A percentile compares a stretch with the other conserved stretches of the same genome.
Conservation (phyloP, 2,113 vertebrate genomes). For the Leiothrix lutea region DNA sequence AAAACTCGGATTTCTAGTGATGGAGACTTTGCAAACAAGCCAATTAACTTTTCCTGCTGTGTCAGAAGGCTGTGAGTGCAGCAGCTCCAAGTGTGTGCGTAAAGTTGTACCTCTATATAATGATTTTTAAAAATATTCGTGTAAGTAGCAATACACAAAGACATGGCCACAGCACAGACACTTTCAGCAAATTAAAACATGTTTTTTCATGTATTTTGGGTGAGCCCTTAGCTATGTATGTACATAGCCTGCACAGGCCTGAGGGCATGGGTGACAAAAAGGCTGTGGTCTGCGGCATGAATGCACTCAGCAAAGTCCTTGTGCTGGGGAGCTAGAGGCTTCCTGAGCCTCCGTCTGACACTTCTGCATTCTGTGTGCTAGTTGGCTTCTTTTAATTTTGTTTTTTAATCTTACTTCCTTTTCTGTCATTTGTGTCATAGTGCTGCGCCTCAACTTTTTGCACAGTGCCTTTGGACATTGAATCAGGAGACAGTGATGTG, state of each 20-base stretch:
- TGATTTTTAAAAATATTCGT: accelerated
- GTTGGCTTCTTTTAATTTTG: background rate
- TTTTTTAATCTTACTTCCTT: background rate
- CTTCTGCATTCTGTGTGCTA: background rate
- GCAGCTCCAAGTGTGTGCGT: background rate
- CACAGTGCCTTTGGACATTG: accelerated
- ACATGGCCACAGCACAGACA: background rate
- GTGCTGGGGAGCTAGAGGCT: background rate
- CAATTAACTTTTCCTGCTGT: background rate
- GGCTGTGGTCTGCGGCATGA: background rate
- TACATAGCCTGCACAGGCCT: no score
- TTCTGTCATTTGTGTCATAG: accelerated
- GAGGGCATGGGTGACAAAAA: background rate
- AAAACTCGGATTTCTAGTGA: background rate
- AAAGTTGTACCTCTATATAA: background rate
- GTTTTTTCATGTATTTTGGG: background rate
- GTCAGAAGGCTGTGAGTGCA: background rate
- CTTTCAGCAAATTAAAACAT: background rate
- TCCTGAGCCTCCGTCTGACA: background rate
- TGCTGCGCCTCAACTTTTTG: background rate
- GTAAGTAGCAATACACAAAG: background rate
- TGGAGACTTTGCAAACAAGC: background rate
- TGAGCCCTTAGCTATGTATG: no score
- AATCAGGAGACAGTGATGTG: background rate
- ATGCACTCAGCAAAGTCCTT: background rate